These are phyloP conservation scores for Drosophila acutilabella DNA, from an alignment of 2,888 invertebrate species.

Conservation along the genomic window DNA sequence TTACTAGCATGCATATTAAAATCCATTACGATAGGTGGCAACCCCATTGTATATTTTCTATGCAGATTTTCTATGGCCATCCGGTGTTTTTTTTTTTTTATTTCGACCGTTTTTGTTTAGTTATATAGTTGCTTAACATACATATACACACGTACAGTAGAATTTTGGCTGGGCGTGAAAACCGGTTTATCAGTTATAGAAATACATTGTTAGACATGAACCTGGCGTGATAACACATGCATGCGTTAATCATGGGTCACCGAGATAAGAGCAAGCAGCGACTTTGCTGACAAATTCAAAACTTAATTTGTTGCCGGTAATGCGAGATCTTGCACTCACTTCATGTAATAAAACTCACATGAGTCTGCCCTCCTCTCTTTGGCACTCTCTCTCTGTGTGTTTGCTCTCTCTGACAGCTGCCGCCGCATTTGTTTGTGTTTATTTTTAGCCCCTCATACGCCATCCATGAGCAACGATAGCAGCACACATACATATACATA, in stretches of 20 bases:
- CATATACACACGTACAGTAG: slow-evolving; percentile 13
- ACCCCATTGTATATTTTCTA: slow-evolving; percentile 42
- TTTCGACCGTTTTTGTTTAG: slow-evolving; percentile 39
- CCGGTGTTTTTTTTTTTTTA: slow-evolving; percentile 26
- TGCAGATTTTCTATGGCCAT: slow-evolving; percentile 28
- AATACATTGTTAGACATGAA: slow-evolving; percentile 53
- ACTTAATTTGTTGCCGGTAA: slow-evolving; percentile 57
- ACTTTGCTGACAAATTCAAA: slow-evolving; percentile 53
- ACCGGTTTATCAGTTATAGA: slow-evolving; percentile 72
- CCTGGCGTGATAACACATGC: slow-evolving; percentile 55
- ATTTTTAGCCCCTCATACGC: slow-evolving; percentile 47
- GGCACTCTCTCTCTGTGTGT: slow-evolving; percentile 4
- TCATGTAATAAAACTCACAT: slow-evolving; percentile 33
- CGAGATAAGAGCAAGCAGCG: slow-evolving; percentile 54
- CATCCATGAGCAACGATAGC: slow-evolving; percentile 40
- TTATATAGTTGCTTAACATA: slow-evolving; percentile 27
- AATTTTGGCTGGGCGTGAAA: slow-evolving; percentile 64
- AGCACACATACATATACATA: slow-evolving; percentile 6
- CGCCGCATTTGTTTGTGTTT: slow-evolving; percentile 54
- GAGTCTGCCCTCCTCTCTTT: background rate
- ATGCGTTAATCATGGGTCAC: slow-evolving; percentile 59
- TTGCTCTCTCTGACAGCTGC: slow-evolving; percentile 16
- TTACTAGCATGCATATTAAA: slow-evolving; percentile 3
- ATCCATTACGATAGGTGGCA: slow-evolving; percentile 53
- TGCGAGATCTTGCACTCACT: slow-evolving; percentile 48